Percentiles rank a stretch among this genome's conserved stretches.
These are phyloP conservation scores for Pandemis heparana DNA, from an alignment of 2,888 invertebrate genomes.

Conservation along the genomic window DNA sequence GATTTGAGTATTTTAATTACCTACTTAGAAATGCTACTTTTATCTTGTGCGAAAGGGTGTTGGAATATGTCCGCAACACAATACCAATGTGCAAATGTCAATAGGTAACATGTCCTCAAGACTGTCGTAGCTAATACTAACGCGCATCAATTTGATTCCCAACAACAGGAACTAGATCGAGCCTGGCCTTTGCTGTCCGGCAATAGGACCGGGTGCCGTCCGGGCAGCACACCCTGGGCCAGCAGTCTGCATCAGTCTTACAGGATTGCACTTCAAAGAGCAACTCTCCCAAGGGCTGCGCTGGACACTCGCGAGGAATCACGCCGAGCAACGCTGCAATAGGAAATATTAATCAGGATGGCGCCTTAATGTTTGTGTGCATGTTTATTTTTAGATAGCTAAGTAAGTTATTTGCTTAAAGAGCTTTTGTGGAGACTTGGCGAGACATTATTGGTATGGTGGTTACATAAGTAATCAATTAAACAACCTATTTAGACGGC, in stretches of 20 bases:
- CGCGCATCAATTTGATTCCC: conserved; percentile 88
- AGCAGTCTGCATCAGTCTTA: conserved; percentile 88
- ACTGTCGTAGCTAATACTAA: conserved; percentile 69
- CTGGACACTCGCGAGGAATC: conserved; percentile 89
- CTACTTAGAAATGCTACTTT: too few species aligned
- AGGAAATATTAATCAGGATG: conserved; percentile 1
- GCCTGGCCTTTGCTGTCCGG: conserved; percentile 88
- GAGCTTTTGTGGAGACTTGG: neutral
- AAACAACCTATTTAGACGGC: too few species aligned
- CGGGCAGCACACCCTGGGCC: conserved; percentile 91
- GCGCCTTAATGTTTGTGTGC: neutral
- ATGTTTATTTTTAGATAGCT: neutral
- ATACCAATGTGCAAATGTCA: too few species aligned
- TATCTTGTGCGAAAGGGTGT: too few species aligned
- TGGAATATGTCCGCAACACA: neutral
- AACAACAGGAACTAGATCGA: conserved; percentile 88
- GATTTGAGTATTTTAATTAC: neutral
- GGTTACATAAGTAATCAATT: too few species aligned
- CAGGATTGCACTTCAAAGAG: conserved; percentile 90
- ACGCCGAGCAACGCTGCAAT: conserved; percentile 88
- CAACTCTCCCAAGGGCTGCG: conserved; percentile 88
- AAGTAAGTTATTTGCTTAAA: neutral
- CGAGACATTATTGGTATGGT: too few species aligned
- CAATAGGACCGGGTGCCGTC: conserved; percentile 89
- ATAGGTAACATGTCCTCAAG: too few species aligned